A percentile compares a stretch with the other conserved stretches of the same genome.
phyloP scores from a whole-genome alignment of 1,140 invertebrate genomes.

The Aphis gossypii region DNA sequence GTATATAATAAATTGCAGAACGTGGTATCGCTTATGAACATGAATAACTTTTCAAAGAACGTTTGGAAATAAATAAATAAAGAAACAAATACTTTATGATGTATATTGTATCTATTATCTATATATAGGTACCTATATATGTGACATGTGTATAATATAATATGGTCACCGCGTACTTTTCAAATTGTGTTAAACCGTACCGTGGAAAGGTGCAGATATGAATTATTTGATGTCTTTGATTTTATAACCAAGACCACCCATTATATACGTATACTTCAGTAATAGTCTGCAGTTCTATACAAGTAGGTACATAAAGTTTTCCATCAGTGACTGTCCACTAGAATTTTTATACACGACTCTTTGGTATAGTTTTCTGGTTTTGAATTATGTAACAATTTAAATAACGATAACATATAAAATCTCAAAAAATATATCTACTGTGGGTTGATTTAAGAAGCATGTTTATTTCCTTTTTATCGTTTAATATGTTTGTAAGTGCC shows the following conservation, averaged over 20 bases:
- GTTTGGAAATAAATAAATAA: background rate
- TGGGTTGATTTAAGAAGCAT: background rate
- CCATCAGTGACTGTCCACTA: background rate
- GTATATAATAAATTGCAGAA: background rate
- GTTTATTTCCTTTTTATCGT: background rate
- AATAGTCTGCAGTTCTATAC: background rate
- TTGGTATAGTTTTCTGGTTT: background rate
- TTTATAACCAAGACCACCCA: background rate
- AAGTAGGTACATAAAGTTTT: background rate
- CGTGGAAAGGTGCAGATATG: background rate
- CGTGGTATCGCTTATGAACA: background rate
- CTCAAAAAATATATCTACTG: background rate
- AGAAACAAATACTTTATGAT: background rate
- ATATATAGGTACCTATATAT: background rate
- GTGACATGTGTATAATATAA: background rate
- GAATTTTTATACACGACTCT: background rate
- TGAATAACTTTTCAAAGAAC: background rate
- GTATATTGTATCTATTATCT: background rate
- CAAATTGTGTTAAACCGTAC: background rate
- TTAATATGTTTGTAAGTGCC: background rate
- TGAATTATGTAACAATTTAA: background rate
- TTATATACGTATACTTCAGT: background rate
- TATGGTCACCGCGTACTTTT: background rate
- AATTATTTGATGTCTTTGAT: background rate
- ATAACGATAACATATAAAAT: background rate